phyloP scores from a whole-genome alignment of 2,797 vertebrate genomes.

The Acanthis flammea region DNA sequence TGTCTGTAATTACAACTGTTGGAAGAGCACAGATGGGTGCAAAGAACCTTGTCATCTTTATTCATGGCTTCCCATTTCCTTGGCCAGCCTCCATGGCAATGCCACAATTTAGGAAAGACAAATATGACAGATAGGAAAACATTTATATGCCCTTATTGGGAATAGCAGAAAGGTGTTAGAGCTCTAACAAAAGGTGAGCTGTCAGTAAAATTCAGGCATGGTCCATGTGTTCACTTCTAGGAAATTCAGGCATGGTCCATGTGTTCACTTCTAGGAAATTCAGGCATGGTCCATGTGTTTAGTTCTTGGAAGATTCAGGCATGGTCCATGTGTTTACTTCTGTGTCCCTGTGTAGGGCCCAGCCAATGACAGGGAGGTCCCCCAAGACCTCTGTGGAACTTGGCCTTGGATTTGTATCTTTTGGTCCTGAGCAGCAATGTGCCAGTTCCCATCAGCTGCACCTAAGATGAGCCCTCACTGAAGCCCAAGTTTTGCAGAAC shows the following conservation, averaged over 20 bases:
- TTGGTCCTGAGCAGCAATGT: neutral
- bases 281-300: neutral
- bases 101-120: constrained; percentile 12
- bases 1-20: constrained; percentile 11
- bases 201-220: neutral
- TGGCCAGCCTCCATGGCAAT: neutral
- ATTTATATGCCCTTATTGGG: neutral
- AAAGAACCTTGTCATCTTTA: neutral
- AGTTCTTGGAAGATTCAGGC: neutral
- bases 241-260: neutral
- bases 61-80: constrained; percentile 37
- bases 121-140: constrained; percentile 13
- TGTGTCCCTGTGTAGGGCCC: neutral
- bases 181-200: neutral
- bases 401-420: neutral
- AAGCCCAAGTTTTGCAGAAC: neutral
- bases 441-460: accelerated
- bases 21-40: constrained; percentile 42
- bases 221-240: neutral
- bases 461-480: accelerated
- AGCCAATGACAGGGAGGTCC: neutral
- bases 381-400: accelerated
- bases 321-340: too few species aligned
- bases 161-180: neutral
- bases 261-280: neutral